phyloP scores from a whole-genome alignment of 2,113 vertebrate species.

The Suricata suricatta region DNA sequence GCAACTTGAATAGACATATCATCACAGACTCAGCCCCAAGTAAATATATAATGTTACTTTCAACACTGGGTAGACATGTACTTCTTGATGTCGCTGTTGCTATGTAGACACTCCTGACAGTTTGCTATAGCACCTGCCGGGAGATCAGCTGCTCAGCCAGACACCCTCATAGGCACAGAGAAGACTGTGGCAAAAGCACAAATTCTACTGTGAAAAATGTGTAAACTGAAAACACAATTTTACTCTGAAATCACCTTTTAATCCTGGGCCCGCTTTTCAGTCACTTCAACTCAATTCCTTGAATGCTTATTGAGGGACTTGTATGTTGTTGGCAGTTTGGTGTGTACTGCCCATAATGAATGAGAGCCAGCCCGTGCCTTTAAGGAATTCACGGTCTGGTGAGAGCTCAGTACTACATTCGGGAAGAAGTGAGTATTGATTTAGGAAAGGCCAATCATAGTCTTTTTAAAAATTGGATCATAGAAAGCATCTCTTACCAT shows the following conservation, averaged over 20 bases:
- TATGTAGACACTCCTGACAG: neutral
- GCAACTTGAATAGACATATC: neutral
- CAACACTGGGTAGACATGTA: neutral
- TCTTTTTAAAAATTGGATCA: neutral
- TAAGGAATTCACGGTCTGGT: neutral
- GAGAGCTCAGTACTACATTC: neutral
- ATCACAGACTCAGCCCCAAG: neutral
- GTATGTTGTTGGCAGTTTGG: neutral
- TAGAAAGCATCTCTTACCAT: neutral
- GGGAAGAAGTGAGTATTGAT: neutral
- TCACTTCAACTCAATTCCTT: neutral
- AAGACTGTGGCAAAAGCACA: neutral
- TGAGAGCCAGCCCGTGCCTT: neutral
- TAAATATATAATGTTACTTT: neutral
- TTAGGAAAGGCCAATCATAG: neutral
- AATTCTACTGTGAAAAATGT: neutral
- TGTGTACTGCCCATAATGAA: neutral
- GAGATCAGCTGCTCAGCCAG: neutral
- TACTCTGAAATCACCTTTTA: neutral
- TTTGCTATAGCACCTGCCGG: neutral
- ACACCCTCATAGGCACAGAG: neutral
- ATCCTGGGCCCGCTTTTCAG: neutral
- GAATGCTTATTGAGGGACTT: neutral
- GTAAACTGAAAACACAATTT: neutral
- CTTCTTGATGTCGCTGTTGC: neutral